Conservation (phyloP, 2,888 invertebrate genomes). For the Tenthredo mesomela region DNA sequence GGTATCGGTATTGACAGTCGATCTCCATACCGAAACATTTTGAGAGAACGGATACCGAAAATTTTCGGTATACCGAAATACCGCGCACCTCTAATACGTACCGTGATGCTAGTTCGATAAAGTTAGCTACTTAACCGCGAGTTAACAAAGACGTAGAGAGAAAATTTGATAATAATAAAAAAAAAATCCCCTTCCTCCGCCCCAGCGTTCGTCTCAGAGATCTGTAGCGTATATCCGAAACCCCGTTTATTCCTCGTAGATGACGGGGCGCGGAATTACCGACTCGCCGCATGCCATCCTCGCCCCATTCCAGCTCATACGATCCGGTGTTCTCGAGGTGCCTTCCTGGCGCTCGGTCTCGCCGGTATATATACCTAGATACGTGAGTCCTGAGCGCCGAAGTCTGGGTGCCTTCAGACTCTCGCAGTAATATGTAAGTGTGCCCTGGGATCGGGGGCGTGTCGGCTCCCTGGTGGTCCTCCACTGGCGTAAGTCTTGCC, state of each 20-base stretch:
- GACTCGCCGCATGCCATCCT: slow-evolving; percentile 37
- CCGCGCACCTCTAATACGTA: too few species aligned
- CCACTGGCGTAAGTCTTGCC: slow-evolving; percentile 44
- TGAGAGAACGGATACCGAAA: too few species aligned
- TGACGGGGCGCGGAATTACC: slow-evolving; percentile 44
- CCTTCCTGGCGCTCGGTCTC: slow-evolving; percentile 44
- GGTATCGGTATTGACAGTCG: too few species aligned
- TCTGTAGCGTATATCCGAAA: slow-evolving; percentile 9
- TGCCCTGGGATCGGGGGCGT: slow-evolving; percentile 66
- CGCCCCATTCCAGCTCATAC: slow-evolving; percentile 15
- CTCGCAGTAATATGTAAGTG: slow-evolving; percentile 28
- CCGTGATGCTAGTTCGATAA: background rate
- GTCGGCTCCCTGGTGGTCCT: slow-evolving; percentile 75
- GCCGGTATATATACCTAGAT: background rate
- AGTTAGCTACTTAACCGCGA: background rate
- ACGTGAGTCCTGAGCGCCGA: slow-evolving; percentile 19
- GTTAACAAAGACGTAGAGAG: background rate
- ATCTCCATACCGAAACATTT: too few species aligned
- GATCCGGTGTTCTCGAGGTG: slow-evolving; percentile 43
- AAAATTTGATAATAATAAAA: background rate
- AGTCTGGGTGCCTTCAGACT: slow-evolving; percentile 30
- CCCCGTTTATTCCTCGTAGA: slow-evolving; percentile 12
- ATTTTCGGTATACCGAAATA: too few species aligned
- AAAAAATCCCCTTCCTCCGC: too few species aligned
- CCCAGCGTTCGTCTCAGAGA: background rate